Conservation (phyloP, 1,140 invertebrate genomes). For the Brachionus manjavacas region DNA sequence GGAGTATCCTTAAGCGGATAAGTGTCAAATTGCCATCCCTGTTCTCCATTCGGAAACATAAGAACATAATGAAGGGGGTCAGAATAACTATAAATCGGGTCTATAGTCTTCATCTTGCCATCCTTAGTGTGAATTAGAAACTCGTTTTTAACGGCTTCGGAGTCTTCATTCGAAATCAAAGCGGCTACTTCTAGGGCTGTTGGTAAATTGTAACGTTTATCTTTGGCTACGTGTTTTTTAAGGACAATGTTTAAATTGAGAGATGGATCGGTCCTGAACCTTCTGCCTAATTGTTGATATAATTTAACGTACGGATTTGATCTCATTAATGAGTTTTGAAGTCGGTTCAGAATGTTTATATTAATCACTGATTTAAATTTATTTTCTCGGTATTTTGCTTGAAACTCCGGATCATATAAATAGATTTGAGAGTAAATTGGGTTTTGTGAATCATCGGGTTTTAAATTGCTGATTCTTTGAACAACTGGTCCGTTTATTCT, state of each 20-base stretch:
- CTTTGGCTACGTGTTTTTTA: constrained; percentile 41
- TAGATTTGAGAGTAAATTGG: constrained; percentile 16
- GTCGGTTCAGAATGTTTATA: not conserved
- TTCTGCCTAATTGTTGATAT: not conserved
- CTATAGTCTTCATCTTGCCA: not conserved
- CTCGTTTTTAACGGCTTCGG: constrained; percentile 8
- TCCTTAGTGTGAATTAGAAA: not conserved
- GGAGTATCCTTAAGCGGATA: too few species aligned
- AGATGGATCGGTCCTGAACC: not conserved
- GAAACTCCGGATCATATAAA: not conserved
- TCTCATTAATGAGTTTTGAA: not conserved
- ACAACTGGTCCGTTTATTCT: not conserved
- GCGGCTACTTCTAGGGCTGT: constrained; percentile 50
- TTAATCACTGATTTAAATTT: not conserved
- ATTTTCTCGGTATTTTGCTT: not conserved
- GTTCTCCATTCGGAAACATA: not conserved
- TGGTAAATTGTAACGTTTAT: constrained; percentile 50
- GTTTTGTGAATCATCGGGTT: not conserved
- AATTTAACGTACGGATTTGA: not conserved
- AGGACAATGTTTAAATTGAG: not conserved
- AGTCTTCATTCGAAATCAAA: constrained; percentile 45
- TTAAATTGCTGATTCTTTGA: not conserved
- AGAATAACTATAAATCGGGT: not conserved
- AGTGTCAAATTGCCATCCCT: constrained; percentile 5
- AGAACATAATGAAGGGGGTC: constrained; percentile 24